A percentile compares a stretch with the other conserved stretches of the same genome.
These are phyloP conservation scores for Mola mola DNA, from an alignment of 2,113 vertebrate genomes.

Conservation along the genomic window DNA sequence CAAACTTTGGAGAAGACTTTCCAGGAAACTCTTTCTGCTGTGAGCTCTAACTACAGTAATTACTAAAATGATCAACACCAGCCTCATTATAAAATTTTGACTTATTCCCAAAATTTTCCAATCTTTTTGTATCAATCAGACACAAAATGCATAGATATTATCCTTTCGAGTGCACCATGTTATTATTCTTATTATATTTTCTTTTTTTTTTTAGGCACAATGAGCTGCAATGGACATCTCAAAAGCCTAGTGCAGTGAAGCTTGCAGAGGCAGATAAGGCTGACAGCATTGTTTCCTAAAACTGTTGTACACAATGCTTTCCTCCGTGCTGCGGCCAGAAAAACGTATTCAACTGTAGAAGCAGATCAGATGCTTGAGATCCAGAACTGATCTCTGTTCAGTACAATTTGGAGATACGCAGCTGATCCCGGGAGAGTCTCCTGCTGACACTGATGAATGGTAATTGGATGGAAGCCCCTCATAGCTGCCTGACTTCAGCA, in stretches of 20 bases:
- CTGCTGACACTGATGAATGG: slow-evolving; percentile 74
- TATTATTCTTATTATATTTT: not conserved
- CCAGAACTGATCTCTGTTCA: slow-evolving; percentile 57
- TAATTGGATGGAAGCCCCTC: slow-evolving; percentile 71
- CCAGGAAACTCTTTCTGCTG: not conserved
- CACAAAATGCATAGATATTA: too few relatives aligned
- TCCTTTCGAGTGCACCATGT: not conserved
- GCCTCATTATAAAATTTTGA: too few relatives aligned
- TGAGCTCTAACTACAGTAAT: not conserved
- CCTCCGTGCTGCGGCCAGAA: slow-evolving; percentile 17
- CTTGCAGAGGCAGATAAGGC: slow-evolving; percentile 6
- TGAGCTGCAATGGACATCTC: not conserved
- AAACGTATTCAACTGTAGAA: slow-evolving; percentile 24
- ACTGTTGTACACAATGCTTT: slow-evolving; percentile 1
- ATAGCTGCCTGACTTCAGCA: slow-evolving; percentile 46
- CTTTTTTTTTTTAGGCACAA: too few relatives aligned
- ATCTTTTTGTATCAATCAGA: too few relatives aligned
- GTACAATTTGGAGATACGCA: slow-evolving; percentile 38
- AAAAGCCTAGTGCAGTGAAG: slow-evolving; percentile 10
- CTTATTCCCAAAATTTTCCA: too few relatives aligned
- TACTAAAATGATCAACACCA: not conserved
- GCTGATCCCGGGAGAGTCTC: slow-evolving; percentile 58
- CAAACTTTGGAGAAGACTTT: not conserved
- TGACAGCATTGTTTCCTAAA: slow-evolving; percentile 6
- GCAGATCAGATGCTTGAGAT: slow-evolving; percentile 37